Conservation (phyloP, 1,140 invertebrate species). For the Ceratitis capitata region DNA sequence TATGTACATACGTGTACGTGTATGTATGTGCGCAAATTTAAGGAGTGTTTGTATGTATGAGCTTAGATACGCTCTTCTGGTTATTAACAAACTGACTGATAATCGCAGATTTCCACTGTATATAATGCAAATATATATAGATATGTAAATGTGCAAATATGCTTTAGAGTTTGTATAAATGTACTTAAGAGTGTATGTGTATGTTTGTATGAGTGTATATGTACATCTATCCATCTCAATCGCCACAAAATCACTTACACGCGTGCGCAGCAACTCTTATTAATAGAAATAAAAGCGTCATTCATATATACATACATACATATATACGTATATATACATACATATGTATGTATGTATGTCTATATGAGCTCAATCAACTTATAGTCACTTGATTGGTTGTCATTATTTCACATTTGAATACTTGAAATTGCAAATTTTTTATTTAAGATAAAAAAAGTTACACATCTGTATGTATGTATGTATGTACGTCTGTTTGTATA, state of each 20-base stretch:
- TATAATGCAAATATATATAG: neutral
- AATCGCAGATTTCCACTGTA: neutral
- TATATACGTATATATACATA: neutral
- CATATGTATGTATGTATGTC: neutral
- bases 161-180: neutral
- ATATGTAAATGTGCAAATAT: neutral
- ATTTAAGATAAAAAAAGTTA: neutral
- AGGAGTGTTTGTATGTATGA: neutral
- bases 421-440: conserved; percentile 28
- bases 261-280: neutral
- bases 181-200: too few relatives aligned
- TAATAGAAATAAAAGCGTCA: neutral
- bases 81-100: neutral
- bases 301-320: neutral
- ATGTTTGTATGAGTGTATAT: too few relatives aligned
- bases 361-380: neutral
- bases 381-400: neutral
- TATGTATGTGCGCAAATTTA: neutral
- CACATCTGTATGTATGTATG: too few relatives aligned
- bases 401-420: conserved; percentile 30
- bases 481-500: too few relatives aligned
- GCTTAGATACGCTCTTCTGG: neutral
- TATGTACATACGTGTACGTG: neutral
- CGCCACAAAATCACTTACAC: too few relatives aligned
- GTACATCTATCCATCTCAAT: too few relatives aligned